These are phyloP conservation scores for Pantherophis vulpinus DNA, from an alignment of 2,797 vertebrate genomes.

Conservation along the genomic window DNA sequence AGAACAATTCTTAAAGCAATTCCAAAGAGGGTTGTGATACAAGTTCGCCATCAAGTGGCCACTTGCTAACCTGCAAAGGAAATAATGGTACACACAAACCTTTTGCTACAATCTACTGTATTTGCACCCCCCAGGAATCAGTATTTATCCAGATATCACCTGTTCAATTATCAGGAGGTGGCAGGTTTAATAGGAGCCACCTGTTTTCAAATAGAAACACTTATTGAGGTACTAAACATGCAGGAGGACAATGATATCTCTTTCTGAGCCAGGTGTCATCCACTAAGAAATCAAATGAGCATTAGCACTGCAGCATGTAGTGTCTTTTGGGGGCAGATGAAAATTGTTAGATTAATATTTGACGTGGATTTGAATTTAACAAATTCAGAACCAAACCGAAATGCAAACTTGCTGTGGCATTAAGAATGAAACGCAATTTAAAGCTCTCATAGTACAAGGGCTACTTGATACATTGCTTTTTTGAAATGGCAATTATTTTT, in stretches of 20 bases:
- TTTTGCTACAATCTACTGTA: background rate
- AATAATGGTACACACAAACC: background rate
- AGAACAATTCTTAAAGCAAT: background rate
- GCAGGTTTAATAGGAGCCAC: conserved; percentile 4
- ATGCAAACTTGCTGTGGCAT: background rate
- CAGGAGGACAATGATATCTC: conserved; percentile 15
- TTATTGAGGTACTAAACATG: conserved; percentile 23
- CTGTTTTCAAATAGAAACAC: conserved; percentile 27
- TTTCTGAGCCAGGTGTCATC: conserved; percentile 24
- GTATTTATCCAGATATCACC: conserved; percentile 28
- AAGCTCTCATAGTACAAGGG: background rate
- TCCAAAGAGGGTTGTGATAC: background rate
- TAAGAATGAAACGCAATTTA: background rate
- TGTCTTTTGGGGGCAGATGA: background rate
- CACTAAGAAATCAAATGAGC: background rate
- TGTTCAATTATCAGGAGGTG: conserved; percentile 28
- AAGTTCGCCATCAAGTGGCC: conserved; percentile 1
- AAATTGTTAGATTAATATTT: conserved; percentile 16
- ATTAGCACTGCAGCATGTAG: background rate
- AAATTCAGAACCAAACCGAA: background rate
- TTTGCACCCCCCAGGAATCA: background rate
- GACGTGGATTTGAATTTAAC: conserved; percentile 3
- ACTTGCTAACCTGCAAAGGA: background rate
- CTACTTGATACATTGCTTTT: background rate
- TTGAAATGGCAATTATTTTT: background rate